A percentile compares a stretch with the other conserved stretches of the same genome.
These are phyloP conservation scores for Pachyuromys duprasi DNA, from an alignment of 2,797 vertebrate species.

Conservation along the genomic window DNA sequence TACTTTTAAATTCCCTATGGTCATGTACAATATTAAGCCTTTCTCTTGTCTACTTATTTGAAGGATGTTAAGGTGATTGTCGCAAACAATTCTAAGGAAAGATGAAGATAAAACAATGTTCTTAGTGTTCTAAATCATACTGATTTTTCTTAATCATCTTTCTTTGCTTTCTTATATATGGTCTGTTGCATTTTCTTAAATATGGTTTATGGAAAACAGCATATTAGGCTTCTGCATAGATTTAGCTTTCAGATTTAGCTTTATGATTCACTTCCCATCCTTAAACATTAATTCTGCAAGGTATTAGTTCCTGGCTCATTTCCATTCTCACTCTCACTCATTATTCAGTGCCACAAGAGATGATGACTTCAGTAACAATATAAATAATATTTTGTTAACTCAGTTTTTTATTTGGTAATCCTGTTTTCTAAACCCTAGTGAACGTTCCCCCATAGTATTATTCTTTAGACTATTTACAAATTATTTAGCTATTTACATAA, in stretches of 20 bases:
- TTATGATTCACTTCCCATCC: not conserved
- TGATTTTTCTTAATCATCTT: not conserved
- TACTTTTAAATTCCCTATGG: slow-evolving; percentile 71
- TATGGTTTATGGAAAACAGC: not conserved
- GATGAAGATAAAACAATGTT: slow-evolving; percentile 1
- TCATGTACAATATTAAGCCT: slow-evolving; percentile 39
- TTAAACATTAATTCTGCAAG: slow-evolving; percentile 4
- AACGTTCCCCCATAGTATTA: not conserved
- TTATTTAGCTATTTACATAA: not conserved
- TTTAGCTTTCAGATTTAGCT: not conserved
- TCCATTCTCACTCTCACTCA: not conserved
- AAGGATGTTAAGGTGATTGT: slow-evolving; percentile 16
- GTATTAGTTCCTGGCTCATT: not conserved
- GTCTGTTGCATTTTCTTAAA: not conserved
- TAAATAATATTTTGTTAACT: not conserved
- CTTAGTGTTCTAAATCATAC: slow-evolving; percentile 62
- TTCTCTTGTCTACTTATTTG: slow-evolving; percentile 47
- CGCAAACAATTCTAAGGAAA: slow-evolving; percentile 47
- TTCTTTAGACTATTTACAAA: not conserved
- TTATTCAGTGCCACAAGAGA: not conserved
- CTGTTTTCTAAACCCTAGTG: not conserved
- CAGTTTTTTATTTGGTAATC: not conserved
- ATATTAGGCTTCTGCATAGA: not conserved
- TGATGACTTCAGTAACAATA: not conserved
- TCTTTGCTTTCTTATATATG: not conserved